Evolutionary conservation across 2,888 invertebrate genomes (phyloP), one percentile per base, ranked within the genome.

Genomic region (Cancer borealis): DNA sequence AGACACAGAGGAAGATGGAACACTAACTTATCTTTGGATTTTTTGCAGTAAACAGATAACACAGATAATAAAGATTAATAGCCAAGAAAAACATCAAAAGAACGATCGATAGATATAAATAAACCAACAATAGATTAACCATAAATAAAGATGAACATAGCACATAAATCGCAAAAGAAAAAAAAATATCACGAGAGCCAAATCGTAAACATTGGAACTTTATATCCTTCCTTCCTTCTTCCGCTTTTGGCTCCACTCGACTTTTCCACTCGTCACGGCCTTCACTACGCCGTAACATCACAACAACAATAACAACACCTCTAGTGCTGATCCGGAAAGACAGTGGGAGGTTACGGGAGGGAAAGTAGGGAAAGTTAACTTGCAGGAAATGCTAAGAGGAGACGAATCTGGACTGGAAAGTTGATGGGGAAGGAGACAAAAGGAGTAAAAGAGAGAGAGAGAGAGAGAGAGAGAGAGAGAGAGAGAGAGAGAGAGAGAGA

Each of bases 401-500:
- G 54, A 10, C 10, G 17, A 54, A 54, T 54, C 17, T 10, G 54
- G 54, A 17, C 54, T 10, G 54, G 54, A 14, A 10, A 10, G 54
- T 54, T 54, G 10, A 3, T 54, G 54, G 39, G 39, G 39, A 39
- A 39, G 39, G 39, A 39, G 66, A 8, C n/a, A 73, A 26, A 73
- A 73, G 26, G n/a, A 21, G 26, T 73, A 26, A 73, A n/a, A n/a
- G n/a, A 26, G n/a, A 26, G 49, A 89, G 89, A 49, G 6, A 21
- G 46, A 4, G 49, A 89, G 49, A 66, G 39, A 66, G 91, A 91
- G 91, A 60, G 30, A 30, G 60, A 60, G 91, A 91, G 91, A 91
- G 66, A 66, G 91, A 60, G 91, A 60, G 49, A 47, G 89, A 89
- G 89, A 66, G 39, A 66, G 91, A 91, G 91, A 60, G 30, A 30